Evolutionary conservation across 2,797 vertebrate genomes (phyloP), one percentile per base, ranked within the genome.

Genomic region (Hipposideros larvatus): DNA sequence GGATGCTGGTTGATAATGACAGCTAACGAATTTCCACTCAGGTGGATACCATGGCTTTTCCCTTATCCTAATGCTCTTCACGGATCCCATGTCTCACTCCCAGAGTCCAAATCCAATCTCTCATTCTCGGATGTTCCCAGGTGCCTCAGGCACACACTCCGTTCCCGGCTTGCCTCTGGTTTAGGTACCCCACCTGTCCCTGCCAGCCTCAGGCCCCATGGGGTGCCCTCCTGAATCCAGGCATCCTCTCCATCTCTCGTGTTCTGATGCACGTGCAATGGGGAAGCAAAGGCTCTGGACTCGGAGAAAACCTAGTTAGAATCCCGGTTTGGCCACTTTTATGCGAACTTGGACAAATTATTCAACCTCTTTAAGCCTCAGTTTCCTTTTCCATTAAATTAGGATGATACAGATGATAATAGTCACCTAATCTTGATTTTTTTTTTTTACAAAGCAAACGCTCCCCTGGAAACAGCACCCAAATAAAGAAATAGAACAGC

Each of bases 361-460:
- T 21, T 65, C 21, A 66, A 57, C 28, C 18, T 65, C 65, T 14
- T 55, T 37, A 19, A 57, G 59, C 37, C 68, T 57, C 7, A 0
- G n/a, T 75, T 75, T 53, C 77, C n/a, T 92, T 43, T 87, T n/a
- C 61, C 59, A 24, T 53, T 46, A 43, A 71, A 46, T 41, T 70
- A 70, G 46, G 46, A 46, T 8, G 34, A 22, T 8, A 4, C 79
- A 26, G 11, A 51, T 41, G 57, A 75, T 24, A 51, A 83, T 77
- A 70, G 18, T 68, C 14, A 37, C 18, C 43, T 37, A 22, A 31
- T 31, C 28, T 3, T 43, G 57, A 73, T 41, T n/a, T 46, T 37
- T 34, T 34, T 34, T 34, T 37, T 79, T 73, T 48, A 41, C 16
- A 73, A 65, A 41, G 55, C 31, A 46, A 37, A 31, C 14, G 1